Percentiles rank a stretch among this genome's conserved stretches.
Conservation (phyloP, 2,888 invertebrate genomes). For the Drosophila longiperda region DNA sequence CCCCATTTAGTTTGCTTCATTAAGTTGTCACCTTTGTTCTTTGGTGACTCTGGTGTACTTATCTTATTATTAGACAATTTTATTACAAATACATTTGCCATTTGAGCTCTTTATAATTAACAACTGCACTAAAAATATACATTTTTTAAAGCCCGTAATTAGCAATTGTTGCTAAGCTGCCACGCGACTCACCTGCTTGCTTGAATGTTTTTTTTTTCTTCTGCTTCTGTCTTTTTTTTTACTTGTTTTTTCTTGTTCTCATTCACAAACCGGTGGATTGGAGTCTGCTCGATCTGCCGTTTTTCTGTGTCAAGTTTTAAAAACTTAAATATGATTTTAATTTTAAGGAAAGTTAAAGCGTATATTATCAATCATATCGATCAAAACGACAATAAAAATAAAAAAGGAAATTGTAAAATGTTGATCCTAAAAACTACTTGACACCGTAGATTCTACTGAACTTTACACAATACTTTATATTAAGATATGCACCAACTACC, state of each 20-base stretch:
- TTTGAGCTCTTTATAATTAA: slow-evolving; percentile 52
- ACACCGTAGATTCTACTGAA: no score
- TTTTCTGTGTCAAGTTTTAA: slow-evolving; percentile 12
- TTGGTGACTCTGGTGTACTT: slow-evolving; percentile 5
- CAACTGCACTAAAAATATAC: slow-evolving; percentile 50
- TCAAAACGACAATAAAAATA: neutral
- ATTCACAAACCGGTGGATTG: neutral
- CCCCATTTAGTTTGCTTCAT: slow-evolving; percentile 70
- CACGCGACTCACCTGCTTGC: neutral
- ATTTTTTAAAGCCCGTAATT: slow-evolving; percentile 47
- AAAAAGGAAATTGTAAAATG: neutral
- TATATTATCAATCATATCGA: no score
- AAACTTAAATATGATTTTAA: neutral
- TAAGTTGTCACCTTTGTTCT: slow-evolving; percentile 67
- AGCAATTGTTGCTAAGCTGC: slow-evolving; percentile 48
- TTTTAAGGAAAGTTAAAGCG: neutral
- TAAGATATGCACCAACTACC: neutral
- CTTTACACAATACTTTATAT: no score
- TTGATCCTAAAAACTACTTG: no score
- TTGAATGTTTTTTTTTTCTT: slow-evolving; percentile 11
- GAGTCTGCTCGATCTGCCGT: neutral
- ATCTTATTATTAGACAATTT: slow-evolving; percentile 1
- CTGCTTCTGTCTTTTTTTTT: slow-evolving; percentile 11
- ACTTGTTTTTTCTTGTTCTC: slow-evolving; percentile 20
- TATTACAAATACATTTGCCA: slow-evolving; percentile 1